Base-by-base conservation (phyloP, 2,113 vertebrate species). In the Scophthalmus maximus region DNA sequence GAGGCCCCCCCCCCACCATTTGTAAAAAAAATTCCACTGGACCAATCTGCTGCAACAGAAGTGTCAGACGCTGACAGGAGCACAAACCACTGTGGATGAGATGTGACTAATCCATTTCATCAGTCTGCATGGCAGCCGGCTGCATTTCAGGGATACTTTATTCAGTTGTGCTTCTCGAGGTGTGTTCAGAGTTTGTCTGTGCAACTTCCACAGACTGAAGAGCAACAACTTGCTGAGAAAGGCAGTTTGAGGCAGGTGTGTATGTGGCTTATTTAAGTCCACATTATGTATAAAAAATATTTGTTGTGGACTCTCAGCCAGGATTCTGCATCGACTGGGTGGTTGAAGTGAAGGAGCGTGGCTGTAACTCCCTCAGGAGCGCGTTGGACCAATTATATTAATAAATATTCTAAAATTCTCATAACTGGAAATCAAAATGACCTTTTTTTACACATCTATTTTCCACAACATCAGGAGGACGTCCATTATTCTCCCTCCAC, bases 361-460 rank as follows among this genome's bases (percentile, higher is more conserved):
- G 10, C 42, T 68, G 18, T 52, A 52, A 61, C 60, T 53, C 58
- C 34, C 38, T 66, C 44, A 52, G 55, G 6, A 50, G n/a, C 20
- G 36, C 74, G 52, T 62, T 64, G 61, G 29, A 15, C 26, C 53
- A 72, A 51, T 76, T 78, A 68, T 64, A 76, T 70, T 7, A 73
- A 34, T 62, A 25, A 65, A 29, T 11, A 57, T 18, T 67, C 20
- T 81, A 42, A 81, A 9, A 55, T 15, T 67, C 20, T 81, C 32
- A 78, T 69, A 59, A 73, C 46, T 29, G n/a, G 38, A 78, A 85
- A 73, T 85, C 79, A 81, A 69, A 66, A 52, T 76, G 80, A 67
- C 60, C 64, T 27, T 61, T 46, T 63, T 61, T 27, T 34, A 55
- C 73, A 78, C 71, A 5, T 22, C 36, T 29, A 68, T 74, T 77